These are phyloP conservation scores for Callionymus lyra DNA, from an alignment of 2,113 vertebrate species.

Conservation along the genomic window DNA sequence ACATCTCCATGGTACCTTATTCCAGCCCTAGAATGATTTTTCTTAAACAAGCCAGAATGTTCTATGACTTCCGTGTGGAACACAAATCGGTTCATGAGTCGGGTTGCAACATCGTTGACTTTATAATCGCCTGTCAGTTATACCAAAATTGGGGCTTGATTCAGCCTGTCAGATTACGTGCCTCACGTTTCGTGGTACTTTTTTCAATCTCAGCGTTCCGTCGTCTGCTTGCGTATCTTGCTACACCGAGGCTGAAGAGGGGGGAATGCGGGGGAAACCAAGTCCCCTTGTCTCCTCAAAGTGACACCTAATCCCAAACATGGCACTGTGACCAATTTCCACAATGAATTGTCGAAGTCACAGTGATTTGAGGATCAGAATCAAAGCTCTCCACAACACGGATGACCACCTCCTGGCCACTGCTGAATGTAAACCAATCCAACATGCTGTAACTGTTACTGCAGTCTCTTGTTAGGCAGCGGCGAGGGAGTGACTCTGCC, in stretches of 20 bases:
- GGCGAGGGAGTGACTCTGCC: neutral
- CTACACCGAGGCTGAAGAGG: neutral
- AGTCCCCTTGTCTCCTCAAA: too few species aligned
- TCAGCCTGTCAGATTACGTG: slow-evolving; percentile 54
- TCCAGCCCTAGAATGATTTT: slow-evolving; percentile 14
- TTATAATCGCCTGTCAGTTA: slow-evolving; percentile 46
- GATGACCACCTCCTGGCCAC: slow-evolving; percentile 29
- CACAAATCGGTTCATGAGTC: slow-evolving; percentile 25
- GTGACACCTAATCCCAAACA: slow-evolving; percentile 8
- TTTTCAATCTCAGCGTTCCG: slow-evolving; percentile 8
- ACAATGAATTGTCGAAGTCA: slow-evolving; percentile 13
- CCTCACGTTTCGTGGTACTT: slow-evolving; percentile 29
- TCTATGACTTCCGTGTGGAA: slow-evolving; percentile 18
- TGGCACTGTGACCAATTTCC: slow-evolving; percentile 40
- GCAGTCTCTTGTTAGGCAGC: slow-evolving; percentile 7
- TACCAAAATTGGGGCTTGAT: slow-evolving; percentile 53
- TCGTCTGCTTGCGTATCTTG: neutral
- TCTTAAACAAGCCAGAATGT: neutral
- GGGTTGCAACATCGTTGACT: slow-evolving; percentile 28
- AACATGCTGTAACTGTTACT: slow-evolving; percentile 40
- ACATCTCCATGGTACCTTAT: slow-evolving; percentile 32
- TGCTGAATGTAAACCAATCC: slow-evolving; percentile 48
- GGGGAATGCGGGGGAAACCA: slow-evolving; percentile 17
- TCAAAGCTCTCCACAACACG: slow-evolving; percentile 27
- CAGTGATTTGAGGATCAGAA: slow-evolving; percentile 5